Conservation (phyloP, 2,888 invertebrate species). For the Euproctis similis region DNA sequence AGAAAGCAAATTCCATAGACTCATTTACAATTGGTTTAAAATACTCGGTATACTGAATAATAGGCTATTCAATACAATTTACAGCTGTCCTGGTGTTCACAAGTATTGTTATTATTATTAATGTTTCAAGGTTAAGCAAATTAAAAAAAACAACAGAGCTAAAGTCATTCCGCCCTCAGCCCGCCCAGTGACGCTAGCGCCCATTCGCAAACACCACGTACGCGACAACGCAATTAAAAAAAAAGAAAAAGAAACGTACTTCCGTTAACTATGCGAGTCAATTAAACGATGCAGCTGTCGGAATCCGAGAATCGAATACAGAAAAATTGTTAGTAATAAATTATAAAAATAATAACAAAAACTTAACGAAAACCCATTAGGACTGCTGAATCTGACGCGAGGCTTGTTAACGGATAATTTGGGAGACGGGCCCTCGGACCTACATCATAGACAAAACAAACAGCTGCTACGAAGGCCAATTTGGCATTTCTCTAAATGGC, state of each 20-base stretch:
- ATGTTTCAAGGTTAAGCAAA: slow-evolving; percentile 9
- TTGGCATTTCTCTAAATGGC: slow-evolving; percentile 76
- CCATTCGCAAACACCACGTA: slow-evolving; percentile 3
- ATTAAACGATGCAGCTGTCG: slow-evolving; percentile 65
- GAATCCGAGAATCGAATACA: slow-evolving; percentile 50
- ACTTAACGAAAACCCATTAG: slow-evolving; percentile 74
- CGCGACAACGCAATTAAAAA: slow-evolving; percentile 4
- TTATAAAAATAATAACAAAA: slow-evolving; percentile 67
- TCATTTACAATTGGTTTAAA: background rate
- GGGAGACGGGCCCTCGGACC: slow-evolving; percentile 60
- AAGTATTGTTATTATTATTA: slow-evolving; percentile 8
- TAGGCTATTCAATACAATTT: slow-evolving; percentile 15
- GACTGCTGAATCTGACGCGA: slow-evolving; percentile 76
- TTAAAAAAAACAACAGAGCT: too few relatives aligned
- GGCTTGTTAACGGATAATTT: slow-evolving; percentile 74
- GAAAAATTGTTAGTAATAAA: slow-evolving; percentile 66
- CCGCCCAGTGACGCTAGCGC: slow-evolving; percentile 13
- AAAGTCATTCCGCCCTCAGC: slow-evolving; percentile 3
- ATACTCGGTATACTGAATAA: slow-evolving; percentile 10
- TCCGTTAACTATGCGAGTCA: slow-evolving; percentile 31
- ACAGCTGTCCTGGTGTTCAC: slow-evolving; percentile 13
- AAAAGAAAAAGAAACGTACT: slow-evolving; percentile 15
- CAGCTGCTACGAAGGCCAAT: slow-evolving; percentile 70
- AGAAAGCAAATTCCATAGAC: slow-evolving; percentile 1
- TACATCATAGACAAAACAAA: slow-evolving; percentile 76